These are phyloP conservation scores for Eucidaris tribuloides DNA, from an alignment of 35 echinoderm and acorn worm species.

Conservation along the genomic window DNA sequence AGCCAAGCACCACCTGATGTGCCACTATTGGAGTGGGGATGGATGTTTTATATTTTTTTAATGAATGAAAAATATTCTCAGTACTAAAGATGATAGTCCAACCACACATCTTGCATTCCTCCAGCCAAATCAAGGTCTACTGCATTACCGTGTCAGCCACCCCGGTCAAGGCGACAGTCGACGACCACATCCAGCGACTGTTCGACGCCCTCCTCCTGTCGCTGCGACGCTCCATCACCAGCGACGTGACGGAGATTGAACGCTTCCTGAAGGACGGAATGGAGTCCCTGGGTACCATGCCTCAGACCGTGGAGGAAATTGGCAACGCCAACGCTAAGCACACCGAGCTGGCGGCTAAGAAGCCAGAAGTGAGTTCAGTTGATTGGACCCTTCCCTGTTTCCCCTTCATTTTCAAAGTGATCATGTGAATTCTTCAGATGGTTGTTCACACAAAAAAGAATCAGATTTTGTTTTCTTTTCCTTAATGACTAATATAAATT, in stretches of 20 bases:
- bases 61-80: too few relatives aligned
- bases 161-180: conserved; percentile 83
- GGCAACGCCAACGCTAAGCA: conserved; percentile 80
- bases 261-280: conserved; percentile 79
- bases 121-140: conserved; percentile 92
- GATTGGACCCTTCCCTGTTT: too few relatives aligned
- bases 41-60: too few relatives aligned
- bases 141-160: conserved; percentile 90
- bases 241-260: conserved; percentile 80
- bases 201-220: conserved; percentile 91
- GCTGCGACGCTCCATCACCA: conserved; percentile 73
- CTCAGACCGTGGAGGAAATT: conserved; percentile 96
- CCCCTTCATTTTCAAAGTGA: too few relatives aligned
- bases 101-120: too few relatives aligned
- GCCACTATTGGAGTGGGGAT: too few relatives aligned
- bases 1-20: too few relatives aligned
- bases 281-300: conserved; percentile 63
- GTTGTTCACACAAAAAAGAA: too few relatives aligned
- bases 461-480: too few relatives aligned
- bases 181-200: conserved; percentile 90
- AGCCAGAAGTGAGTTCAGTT: conserved; percentile 75
- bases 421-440: too few relatives aligned
- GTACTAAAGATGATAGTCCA: too few relatives aligned
- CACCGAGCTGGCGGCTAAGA: conserved; percentile 71
- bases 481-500: too few relatives aligned